Percentiles rank a stretch among this genome's conserved stretches.
These are phyloP conservation scores for Centrocercus urophasianus DNA, from an alignment of 2,113 vertebrate genomes.

Conservation along the genomic window DNA sequence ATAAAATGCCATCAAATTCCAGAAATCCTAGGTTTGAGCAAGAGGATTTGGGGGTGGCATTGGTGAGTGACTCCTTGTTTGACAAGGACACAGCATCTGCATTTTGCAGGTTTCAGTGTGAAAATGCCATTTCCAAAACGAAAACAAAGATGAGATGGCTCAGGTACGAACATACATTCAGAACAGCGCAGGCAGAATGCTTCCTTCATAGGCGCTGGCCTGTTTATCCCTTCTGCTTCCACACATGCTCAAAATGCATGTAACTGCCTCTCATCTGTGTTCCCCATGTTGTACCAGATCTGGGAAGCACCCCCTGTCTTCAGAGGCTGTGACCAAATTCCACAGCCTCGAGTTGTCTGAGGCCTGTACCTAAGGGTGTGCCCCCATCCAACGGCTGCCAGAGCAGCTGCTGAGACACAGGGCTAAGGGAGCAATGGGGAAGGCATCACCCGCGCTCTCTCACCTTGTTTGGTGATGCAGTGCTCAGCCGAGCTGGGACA, in stretches of 20 bases:
- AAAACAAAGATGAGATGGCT: background rate
- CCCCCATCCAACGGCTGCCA: background rate
- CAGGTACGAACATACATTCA: background rate
- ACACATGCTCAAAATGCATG: background rate
- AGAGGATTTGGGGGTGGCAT: background rate
- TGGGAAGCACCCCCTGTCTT: background rate
- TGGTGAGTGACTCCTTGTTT: background rate
- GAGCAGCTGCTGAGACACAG: background rate
- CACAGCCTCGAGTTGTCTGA: background rate
- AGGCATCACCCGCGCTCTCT: accelerated
- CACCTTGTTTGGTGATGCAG: background rate
- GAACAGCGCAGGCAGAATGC: background rate
- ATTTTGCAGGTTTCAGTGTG: background rate
- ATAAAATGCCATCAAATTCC: background rate
- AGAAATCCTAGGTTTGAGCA: background rate
- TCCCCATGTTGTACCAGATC: accelerated
- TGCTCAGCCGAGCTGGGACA: accelerated
- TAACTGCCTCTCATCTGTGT: background rate
- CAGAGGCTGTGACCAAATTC: background rate
- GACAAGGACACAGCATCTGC: background rate
- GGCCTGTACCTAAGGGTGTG: background rate
- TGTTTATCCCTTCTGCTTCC: background rate
- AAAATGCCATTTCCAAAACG: background rate
- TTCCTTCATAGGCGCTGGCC: background rate
- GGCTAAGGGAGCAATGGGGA: background rate